Percentiles rank a stretch among this genome's conserved stretches.
phyloP scores from a whole-genome alignment of 2,797 vertebrate species.

The Oreonectes daqikongensis region DNA sequence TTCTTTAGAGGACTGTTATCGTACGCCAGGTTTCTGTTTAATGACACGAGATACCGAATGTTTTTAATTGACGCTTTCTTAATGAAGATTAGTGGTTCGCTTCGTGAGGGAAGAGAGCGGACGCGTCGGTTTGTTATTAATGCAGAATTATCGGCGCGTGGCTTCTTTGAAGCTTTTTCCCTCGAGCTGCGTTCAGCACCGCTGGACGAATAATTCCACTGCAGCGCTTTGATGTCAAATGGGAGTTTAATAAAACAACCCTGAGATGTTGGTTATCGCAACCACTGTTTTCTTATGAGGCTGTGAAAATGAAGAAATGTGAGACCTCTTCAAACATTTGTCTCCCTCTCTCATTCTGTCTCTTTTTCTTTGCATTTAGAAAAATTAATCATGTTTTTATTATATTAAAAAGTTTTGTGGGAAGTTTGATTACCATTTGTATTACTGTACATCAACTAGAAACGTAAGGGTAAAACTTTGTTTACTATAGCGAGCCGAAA shows the following conservation, averaged over 20 bases:
- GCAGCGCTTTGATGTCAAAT: conserved; percentile 43
- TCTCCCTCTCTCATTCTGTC: background rate
- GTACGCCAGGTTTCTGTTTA: conserved; percentile 73
- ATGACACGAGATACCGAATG: conserved; percentile 73
- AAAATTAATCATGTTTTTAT: background rate
- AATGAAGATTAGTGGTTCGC: conserved; percentile 72
- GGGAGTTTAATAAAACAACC: conserved; percentile 34
- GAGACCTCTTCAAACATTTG: conserved; percentile 23
- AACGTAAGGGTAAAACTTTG: too few species aligned
- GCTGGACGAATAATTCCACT: conserved; percentile 20
- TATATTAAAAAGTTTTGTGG: background rate
- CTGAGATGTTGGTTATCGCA: conserved; percentile 29
- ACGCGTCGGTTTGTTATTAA: conserved; percentile 62
- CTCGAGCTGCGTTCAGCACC: conserved; percentile 7
- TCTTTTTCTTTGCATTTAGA: conserved; percentile 1
- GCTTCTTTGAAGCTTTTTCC: conserved; percentile 30
- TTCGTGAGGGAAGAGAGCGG: conserved; percentile 48
- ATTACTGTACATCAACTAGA: too few species aligned
- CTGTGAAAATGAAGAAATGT: conserved; percentile 9
- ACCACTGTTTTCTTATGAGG: conserved; percentile 20
- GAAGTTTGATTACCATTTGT: too few species aligned
- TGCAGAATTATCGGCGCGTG: conserved; percentile 62
- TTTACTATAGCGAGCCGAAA: too few species aligned
- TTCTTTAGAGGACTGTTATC: conserved; percentile 65
- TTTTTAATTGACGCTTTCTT: conserved; percentile 75